These are phyloP conservation scores for Myotis davidii DNA, from an alignment of 2,113 vertebrate species.

Conservation along the genomic window DNA sequence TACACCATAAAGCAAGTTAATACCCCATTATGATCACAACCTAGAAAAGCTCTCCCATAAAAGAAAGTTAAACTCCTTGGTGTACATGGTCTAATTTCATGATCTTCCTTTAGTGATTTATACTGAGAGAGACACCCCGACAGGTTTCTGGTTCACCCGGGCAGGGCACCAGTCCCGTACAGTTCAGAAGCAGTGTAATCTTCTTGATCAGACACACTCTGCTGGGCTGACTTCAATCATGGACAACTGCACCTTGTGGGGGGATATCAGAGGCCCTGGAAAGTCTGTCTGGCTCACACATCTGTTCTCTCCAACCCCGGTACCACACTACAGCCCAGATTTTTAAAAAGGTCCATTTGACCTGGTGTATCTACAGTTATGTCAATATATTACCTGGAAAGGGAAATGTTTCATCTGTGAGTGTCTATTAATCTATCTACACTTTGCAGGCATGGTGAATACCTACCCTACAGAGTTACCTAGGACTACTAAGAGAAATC, in stretches of 20 bases:
- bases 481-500: not conserved
- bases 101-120: not conserved
- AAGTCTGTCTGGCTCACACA: not conserved
- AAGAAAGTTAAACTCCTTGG: conserved; percentile 24
- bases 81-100: conserved; percentile 6
- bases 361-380: not conserved
- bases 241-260: not conserved
- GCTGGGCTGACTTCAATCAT: not conserved
- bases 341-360: not conserved
- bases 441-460: not conserved
- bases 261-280: not conserved
- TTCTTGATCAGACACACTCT: not conserved
- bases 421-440: not conserved
- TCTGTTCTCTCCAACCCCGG: not conserved
- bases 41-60: conserved; percentile 47
- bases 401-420: not conserved
- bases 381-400: not conserved
- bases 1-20: conserved; percentile 71
- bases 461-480: not conserved
- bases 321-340: too few species aligned
- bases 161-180: not conserved
- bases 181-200: not conserved
- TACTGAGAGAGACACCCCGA: not conserved
- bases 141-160: not conserved
- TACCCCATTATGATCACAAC: conserved; percentile 57